Evolutionary conservation across 2,888 invertebrate species (phyloP).

Genomic region (Idaea dimidiata): DNA sequence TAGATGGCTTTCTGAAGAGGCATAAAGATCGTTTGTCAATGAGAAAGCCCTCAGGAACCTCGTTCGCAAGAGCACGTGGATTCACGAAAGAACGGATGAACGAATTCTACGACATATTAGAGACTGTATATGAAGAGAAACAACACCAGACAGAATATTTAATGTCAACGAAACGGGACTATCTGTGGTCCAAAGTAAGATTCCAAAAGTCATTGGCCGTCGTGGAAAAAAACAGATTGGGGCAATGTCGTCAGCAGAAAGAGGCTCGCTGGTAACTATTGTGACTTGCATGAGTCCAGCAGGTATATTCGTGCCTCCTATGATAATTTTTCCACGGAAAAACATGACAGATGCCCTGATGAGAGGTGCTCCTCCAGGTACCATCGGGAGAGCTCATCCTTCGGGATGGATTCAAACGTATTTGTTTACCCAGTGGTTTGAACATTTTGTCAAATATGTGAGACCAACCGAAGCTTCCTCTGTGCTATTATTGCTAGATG

Average conservation of each 20-base stretch:
- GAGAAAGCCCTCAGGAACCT: constrained; percentile 19
- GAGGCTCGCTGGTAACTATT: constrained; percentile 34
- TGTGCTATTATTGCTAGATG: constrained; percentile 30
- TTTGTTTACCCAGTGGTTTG: constrained; percentile 21
- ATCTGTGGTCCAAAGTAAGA: constrained; percentile 37
- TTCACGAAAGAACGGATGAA: constrained; percentile 21
- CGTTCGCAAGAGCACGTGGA: constrained; percentile 16
- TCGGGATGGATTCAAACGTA: constrained; percentile 26
- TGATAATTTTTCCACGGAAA: constrained; percentile 34
- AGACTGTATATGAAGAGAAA: constrained; percentile 11
- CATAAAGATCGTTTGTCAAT: constrained; percentile 20
- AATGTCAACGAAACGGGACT: constrained; percentile 53
- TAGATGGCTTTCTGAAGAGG: constrained; percentile 7
- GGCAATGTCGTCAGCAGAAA: constrained; percentile 38
- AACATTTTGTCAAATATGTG: constrained; percentile 11
- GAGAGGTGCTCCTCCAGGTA: constrained; percentile 28
- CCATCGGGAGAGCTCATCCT: constrained; percentile 19
- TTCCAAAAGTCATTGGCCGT: constrained; percentile 34
- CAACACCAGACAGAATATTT: constrained; percentile 33
- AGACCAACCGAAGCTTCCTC: constrained; percentile 27
- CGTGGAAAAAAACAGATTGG: constrained; percentile 44
- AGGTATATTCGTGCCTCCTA: constrained; percentile 29
- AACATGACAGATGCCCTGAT: constrained; percentile 18
- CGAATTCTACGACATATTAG: constrained; percentile 17
- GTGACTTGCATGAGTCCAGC: constrained; percentile 28